These are phyloP conservation scores for Hirundichthys speculiger DNA, from an alignment of 2,113 vertebrate species.

Conservation along the genomic window DNA sequence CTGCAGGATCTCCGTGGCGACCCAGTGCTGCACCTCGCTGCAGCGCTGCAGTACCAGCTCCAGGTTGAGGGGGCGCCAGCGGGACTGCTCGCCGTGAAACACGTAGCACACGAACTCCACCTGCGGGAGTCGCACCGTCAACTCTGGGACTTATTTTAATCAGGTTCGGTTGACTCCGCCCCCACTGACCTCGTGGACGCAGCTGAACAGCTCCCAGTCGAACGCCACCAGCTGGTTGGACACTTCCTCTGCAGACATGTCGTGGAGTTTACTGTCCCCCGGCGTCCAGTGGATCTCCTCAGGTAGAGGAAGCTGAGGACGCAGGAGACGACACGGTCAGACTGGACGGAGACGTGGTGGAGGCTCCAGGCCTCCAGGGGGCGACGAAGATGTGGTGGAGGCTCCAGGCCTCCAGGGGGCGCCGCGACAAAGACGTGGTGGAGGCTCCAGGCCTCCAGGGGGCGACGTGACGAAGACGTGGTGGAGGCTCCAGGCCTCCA, in stretches of 20 bases:
- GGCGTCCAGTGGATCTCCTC: slow-evolving; percentile 94
- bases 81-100: slow-evolving; percentile 93
- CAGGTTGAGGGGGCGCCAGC: slow-evolving; percentile 94
- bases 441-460: too few species aligned
- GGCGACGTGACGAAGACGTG: too few species aligned
- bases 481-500: too few species aligned
- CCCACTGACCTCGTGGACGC: slow-evolving; percentile 89
- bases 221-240: slow-evolving; percentile 94
- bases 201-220: slow-evolving; percentile 97
- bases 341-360: too few species aligned
- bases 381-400: too few species aligned
- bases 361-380: too few species aligned
- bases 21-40: slow-evolving; percentile 97
- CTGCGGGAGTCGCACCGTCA: slow-evolving; percentile 66
- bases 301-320: slow-evolving; percentile 88
- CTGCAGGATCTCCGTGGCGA: slow-evolving; percentile 94
- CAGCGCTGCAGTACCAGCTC: slow-evolving; percentile 96
- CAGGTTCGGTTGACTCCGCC: too few species aligned
- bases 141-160: too few species aligned
- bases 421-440: too few species aligned
- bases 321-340: slow-evolving; percentile 1
- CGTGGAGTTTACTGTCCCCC: slow-evolving; percentile 93
- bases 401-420: too few species aligned
- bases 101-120: slow-evolving; percentile 97
- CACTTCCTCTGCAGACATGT: slow-evolving; percentile 92